A percentile compares a stretch with the other conserved stretches of the same genome.
These are phyloP conservation scores for Psylliodes chrysocephalus DNA, from an alignment of 2,888 invertebrate species.

Conservation along the genomic window DNA sequence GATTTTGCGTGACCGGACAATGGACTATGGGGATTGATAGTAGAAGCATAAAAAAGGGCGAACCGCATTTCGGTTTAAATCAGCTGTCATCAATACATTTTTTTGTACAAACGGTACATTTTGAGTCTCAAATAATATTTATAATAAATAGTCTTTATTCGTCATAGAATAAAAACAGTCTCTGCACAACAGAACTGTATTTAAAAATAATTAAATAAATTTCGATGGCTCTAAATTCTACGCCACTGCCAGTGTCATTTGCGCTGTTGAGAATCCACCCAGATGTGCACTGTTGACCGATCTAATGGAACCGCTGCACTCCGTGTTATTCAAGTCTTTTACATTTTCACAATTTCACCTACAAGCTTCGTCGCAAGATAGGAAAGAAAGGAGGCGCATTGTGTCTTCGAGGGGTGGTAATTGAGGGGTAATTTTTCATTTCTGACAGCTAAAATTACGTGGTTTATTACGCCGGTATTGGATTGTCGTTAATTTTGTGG, in stretches of 20 bases:
- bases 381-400: constrained; percentile 3
- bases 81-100: no score
- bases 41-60: no score
- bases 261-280: constrained; percentile 51
- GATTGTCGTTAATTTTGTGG: constrained; percentile 12
- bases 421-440: constrained; percentile 25
- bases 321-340: constrained; percentile 54
- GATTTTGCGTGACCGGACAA: constrained; percentile 5
- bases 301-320: constrained; percentile 57
- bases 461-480: constrained; percentile 18
- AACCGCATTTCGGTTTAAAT: no score
- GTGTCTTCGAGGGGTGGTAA: constrained; percentile 17
- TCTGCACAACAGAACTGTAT: no score
- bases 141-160: no score
- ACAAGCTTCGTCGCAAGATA: constrained; percentile 28
- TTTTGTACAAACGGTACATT: no score
- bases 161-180: no score
- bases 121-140: no score
- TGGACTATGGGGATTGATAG: background rate
- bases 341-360: constrained; percentile 45
- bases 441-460: constrained; percentile 24
- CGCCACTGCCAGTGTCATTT: constrained; percentile 10
- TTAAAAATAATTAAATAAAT: no score
- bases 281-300: constrained; percentile 59
- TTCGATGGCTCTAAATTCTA: no score